A percentile compares a stretch with the other conserved stretches of the same genome.
Conservation (phyloP, 2,113 vertebrate genomes). For the Gymnocephalus cernua region DNA sequence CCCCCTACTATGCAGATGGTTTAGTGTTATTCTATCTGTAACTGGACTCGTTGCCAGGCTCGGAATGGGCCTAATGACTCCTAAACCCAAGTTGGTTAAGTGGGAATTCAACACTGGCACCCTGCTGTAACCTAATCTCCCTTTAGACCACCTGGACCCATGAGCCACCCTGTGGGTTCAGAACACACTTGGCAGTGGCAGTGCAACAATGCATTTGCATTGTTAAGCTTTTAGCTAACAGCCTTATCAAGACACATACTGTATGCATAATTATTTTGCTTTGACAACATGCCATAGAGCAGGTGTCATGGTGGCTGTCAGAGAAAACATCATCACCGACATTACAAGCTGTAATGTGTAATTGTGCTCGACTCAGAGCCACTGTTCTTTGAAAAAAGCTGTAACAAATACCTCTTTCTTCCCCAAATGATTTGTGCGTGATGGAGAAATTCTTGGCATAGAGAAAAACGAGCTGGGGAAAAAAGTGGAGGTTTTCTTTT, state of each 20-base stretch:
- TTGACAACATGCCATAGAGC: background rate
- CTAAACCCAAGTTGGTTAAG: constrained; percentile 75
- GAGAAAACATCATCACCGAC: constrained; percentile 11
- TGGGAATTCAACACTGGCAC: constrained; percentile 70
- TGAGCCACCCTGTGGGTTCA: constrained; percentile 43
- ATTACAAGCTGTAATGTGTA: constrained; percentile 19
- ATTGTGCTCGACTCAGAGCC: background rate
- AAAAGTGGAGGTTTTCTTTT: constrained; percentile 38
- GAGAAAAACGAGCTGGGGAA: background rate
- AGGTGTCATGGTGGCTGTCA: constrained; percentile 11
- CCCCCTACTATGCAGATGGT: constrained; percentile 76
- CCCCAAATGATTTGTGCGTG: constrained; percentile 2
- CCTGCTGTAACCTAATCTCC: constrained; percentile 72
- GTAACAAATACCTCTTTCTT: background rate
- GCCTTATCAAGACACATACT: background rate
- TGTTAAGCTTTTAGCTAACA: constrained; percentile 4
- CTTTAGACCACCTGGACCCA: constrained; percentile 72
- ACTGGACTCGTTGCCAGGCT: constrained; percentile 67
- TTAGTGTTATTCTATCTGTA: constrained; percentile 80
- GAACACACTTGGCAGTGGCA: constrained; percentile 45
- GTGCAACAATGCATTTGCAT: constrained; percentile 28
- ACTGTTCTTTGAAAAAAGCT: background rate
- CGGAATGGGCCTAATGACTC: constrained; percentile 77
- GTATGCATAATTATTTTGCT: constrained; percentile 11
- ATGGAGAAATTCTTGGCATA: constrained; percentile 42